These are phyloP conservation scores for Lysandra bellargus DNA, from an alignment of 2,888 invertebrate genomes.

Conservation along the genomic window DNA sequence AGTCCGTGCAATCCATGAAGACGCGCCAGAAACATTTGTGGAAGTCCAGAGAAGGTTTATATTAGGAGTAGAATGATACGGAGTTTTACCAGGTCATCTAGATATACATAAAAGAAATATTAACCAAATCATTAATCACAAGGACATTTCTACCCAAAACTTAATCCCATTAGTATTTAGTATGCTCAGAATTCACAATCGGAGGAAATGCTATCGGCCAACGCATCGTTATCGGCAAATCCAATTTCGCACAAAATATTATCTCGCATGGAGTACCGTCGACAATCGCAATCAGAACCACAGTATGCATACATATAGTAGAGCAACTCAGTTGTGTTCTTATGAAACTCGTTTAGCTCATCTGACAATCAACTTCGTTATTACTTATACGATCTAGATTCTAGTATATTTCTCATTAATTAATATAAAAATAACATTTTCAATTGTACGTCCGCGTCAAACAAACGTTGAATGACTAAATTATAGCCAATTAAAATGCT, in stretches of 20 bases:
- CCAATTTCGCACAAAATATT: conserved; percentile 16
- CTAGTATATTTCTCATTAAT: too few relatives aligned
- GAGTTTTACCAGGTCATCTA: too few relatives aligned
- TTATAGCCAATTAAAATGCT: too few relatives aligned
- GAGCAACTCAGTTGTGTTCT: not conserved
- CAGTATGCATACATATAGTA: not conserved
- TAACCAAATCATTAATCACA: not conserved
- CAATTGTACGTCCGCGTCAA: too few relatives aligned
- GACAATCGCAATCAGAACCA: not conserved
- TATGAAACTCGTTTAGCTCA: not conserved
- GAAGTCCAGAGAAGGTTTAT: too few relatives aligned
- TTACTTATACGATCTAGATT: too few relatives aligned
- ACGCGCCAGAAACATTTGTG: too few relatives aligned
- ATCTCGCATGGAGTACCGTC: conserved; percentile 11
- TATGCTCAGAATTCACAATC: not conserved
- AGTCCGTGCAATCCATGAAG: too few relatives aligned
- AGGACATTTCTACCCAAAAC: not conserved
- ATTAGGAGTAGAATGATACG: too few relatives aligned
- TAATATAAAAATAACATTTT: too few relatives aligned
- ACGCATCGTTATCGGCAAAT: conserved; percentile 13
- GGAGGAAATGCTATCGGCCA: not conserved
- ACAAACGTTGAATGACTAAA: too few relatives aligned
- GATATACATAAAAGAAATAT: not conserved
- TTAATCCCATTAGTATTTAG: not conserved
- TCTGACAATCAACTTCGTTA: not conserved